Base-by-base conservation (phyloP, 2,797 vertebrate genomes). In the Pogoniulus pusillus region DNA sequence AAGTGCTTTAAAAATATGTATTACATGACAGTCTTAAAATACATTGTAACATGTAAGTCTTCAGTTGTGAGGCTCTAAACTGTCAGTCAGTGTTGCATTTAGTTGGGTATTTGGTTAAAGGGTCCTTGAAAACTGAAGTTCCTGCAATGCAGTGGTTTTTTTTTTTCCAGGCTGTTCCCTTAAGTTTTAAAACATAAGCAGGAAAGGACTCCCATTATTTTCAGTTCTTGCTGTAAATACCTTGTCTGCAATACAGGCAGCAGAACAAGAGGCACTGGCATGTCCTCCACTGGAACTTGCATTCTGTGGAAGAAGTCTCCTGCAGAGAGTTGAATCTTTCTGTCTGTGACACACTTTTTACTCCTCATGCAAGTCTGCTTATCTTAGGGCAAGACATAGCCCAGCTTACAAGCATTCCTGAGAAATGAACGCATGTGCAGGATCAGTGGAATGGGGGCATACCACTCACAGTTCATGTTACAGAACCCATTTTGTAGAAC, bases 391-490 rank as follows among this genome's bases (percentile, higher is more conserved):
- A 95, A 87, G 82, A 76, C 94, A 93, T 82, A 87, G 68, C 83
- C 90, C 69, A 68, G 93, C 93, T 92, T 95, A 88, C 85, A 86
- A 64, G 92, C 95, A 96, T 96, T 96, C 95, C 94, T 94, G 85
- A 92, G 95, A 94, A 91, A 93, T 96, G 95, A 96, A 94, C 65
- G 75, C 95, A 95, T 95, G 92, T 95, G 89, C 85, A 86, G 89
- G 87, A 95, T 94, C 89, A 82, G 78, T 95, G 81, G 91, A 91
- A 95, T 94, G 87, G 93, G 94, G 87, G 94, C 93, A 90, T 94
- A 93, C 87, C 91, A 71, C 81, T 91, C 79, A 74, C 91, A 95
- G 95, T 95, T 96, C 93, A 74, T 91, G 69, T 96, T 96, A 95
- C 94, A 91, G 89, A 86, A 75, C 85, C 89, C 87, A 86, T 95